Evolutionary conservation across 2,888 invertebrate genomes (phyloP), one percentile per base, ranked within the genome.

Genomic region (Polylopha cassiicola): DNA sequence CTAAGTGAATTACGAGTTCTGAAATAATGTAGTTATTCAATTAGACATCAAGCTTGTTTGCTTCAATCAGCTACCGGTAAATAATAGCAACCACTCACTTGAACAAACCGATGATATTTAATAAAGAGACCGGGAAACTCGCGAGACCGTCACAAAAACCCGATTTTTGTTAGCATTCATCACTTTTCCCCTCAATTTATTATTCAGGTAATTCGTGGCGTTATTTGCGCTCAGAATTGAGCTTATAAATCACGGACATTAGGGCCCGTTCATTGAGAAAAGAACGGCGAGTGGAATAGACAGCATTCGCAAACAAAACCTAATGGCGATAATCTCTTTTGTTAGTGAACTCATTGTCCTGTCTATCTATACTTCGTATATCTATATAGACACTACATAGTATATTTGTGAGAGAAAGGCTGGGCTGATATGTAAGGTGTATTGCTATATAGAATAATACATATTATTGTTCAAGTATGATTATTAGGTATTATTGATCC

Each of bases 161-260:
- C 29, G 22, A 34, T 47, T 47, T 50, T 47, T 46, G 37, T 37
- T 30, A 41, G 34, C 52, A 53, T 57, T 41, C 44, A 53, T 55
- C 55, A 54, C 47, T 47, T 51, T 44, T 51, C 51, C 46, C 48
- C 38, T 41, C 51, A 47, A 62, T 69, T 62, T 61, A 56, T 68
- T 58, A 65, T 58, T 55, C 62, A 63, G 59, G 65, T 68, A 65
- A 66, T 67, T 65, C 63, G 47, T 43, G 48, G 49, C 51, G 47
- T 63, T 60, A 58, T 61, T 61, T 61, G 54, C 51, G 56, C 52
- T 50, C 53, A 52, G 55, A 48, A 59, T 58, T 54, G 60, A 48
- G 49, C 46, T 55, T 58, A 64, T 64, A 67, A 66, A 68, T 68
- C 65, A 65, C 53, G 36, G 50, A 54, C 58, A 61, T 66, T 60